phyloP scores from a whole-genome alignment of 2,113 vertebrate species.

The Tragelaphus scriptus region DNA sequence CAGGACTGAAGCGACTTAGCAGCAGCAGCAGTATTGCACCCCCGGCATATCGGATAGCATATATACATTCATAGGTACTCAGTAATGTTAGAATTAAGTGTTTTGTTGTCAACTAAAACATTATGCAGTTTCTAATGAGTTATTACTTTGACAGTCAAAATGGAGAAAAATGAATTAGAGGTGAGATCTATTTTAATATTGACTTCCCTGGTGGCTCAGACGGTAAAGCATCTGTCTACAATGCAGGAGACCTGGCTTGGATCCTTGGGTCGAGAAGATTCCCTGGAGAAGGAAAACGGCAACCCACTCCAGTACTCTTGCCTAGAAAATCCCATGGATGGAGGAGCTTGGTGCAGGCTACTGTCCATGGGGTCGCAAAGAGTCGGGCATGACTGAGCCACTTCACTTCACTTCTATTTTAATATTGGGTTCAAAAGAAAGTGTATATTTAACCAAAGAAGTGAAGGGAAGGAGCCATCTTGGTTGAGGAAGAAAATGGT shows the following conservation, averaged over 20 bases:
- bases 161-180: not conserved
- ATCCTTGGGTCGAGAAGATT: no score
- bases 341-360: no score
- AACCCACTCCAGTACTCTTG: no score
- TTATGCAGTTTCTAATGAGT: not conserved
- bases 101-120: slow-evolving; percentile 6
- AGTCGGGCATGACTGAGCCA: no score
- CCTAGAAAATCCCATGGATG: no score
- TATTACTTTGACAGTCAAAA: slow-evolving; percentile 26
- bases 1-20: no score
- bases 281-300: no score
- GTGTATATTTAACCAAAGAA: not conserved
- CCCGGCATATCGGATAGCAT: not conserved
- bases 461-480: not conserved
- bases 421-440: not conserved
- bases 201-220: no score
- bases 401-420: not conserved
- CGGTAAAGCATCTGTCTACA: no score
- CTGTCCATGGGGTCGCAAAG: no score
- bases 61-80: not conserved
- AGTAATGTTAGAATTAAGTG: not conserved
- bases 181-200: slow-evolving; percentile 1
- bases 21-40: not conserved
- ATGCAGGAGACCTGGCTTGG: no score
- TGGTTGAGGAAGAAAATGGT: not conserved